Evolutionary conservation across 2,113 vertebrate species (phyloP).

Genomic region (Variabilichromis moorii): DNA sequence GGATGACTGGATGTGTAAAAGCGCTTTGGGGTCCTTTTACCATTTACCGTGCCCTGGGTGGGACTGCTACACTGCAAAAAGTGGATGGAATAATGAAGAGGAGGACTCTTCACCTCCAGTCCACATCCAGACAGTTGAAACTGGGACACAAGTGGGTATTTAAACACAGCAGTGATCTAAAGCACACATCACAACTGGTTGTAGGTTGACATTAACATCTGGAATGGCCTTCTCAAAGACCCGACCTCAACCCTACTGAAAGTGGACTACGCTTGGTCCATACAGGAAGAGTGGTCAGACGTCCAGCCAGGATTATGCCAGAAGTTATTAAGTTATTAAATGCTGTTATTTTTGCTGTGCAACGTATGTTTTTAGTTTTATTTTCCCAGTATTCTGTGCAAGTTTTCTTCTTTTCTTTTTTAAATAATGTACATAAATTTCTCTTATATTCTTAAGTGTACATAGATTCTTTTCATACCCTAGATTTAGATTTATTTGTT

Average conservation of each 20-base stretch:
- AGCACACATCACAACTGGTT: background rate
- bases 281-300: background rate
- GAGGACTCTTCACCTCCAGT: background rate
- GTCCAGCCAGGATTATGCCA: background rate
- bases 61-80: background rate
- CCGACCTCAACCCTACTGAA: background rate
- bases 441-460: background rate
- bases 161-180: background rate
- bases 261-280: background rate
- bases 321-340: background rate
- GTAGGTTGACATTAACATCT: background rate
- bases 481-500: background rate
- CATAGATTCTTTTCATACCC: rapidly evolving
- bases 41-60: background rate
- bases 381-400: background rate
- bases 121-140: background rate
- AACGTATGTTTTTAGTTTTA: background rate
- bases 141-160: background rate
- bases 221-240: background rate
- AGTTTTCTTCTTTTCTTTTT: background rate
- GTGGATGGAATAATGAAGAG: background rate
- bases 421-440: rapidly evolving
- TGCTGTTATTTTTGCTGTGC: background rate
- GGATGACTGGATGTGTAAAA: background rate
- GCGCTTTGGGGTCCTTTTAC: background rate